Base-by-base conservation (phyloP, 2,797 vertebrate species). In the Brachyrhaphis roseni region DNA sequence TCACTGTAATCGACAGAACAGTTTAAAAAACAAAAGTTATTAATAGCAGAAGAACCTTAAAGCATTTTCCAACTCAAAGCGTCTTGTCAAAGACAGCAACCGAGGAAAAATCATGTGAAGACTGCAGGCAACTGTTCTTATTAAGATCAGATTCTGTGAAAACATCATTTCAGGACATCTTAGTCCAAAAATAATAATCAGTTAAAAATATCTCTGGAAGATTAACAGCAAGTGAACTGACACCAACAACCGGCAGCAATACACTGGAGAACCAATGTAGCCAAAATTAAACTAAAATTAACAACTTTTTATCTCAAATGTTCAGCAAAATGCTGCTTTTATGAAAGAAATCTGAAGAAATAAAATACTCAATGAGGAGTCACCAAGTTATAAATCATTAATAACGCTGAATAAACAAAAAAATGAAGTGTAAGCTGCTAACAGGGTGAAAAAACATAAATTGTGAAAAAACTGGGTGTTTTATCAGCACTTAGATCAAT, bases 171-270 rank as follows among this genome's bases (percentile, higher is more conserved):
- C 28, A 49, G 79, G 45, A 78, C 1, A 31, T 13, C 49, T 73
- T 74, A 2, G 12, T 79, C 43, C 84, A 51, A 78, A 85, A 88
- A 90, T 81, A 86, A 57, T 53, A 74, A 78, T 82, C 72, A n/a
- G 85, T 78, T 86, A 77, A 82, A 89, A 90, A 90, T 89, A 91
- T 73, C 78, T 13, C 2, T 2, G 23, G 8, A 39, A 66, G 49
- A 74, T 57, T 59, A 26, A 53, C 6, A n/a, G 78, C 26, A 82
- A 72, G 43, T 36, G 49, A 41, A 39, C 59, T 11, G 57, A 26
- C 4, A 11, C 36, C 8, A 68, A 26, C 64, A 26, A 41, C 36
- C 10, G 23, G 10, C 20, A 41, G 18, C 39, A 43, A 23, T 20
- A 68, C 41, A 23, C 34, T 4, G 62, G 18, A 43, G 31, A 34